phyloP scores from a whole-genome alignment of 2,113 vertebrate species.

The Spilogale gracilis region DNA sequence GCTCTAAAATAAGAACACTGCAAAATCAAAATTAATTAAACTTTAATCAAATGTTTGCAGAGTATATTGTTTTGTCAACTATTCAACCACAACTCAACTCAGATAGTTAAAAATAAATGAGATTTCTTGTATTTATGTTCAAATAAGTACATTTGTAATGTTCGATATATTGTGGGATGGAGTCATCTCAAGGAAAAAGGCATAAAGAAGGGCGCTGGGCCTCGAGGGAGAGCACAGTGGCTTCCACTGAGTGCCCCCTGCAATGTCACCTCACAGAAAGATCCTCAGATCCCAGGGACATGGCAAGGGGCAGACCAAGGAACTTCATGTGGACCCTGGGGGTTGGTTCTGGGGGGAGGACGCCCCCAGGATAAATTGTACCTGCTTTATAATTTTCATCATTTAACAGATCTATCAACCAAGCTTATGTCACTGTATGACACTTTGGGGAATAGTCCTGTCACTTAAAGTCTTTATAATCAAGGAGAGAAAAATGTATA shows the following conservation, averaged over 20 bases:
- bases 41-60: conserved; percentile 54
- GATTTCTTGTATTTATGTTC: background rate
- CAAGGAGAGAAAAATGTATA: background rate
- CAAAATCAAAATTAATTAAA: conserved; percentile 72
- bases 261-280: background rate
- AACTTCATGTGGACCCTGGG: background rate
- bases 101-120: conserved; percentile 60
- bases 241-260: background rate
- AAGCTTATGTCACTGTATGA: background rate
- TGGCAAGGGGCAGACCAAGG: background rate
- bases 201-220: too few relatives aligned
- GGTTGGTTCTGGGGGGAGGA: background rate
- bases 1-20: conserved; percentile 63
- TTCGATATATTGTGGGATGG: background rate
- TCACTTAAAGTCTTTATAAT: background rate
- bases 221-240: background rate
- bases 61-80: conserved; percentile 11
- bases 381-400: background rate
- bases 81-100: conserved; percentile 50
- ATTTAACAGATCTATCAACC: background rate
- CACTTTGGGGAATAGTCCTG: background rate
- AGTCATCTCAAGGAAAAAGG: background rate
- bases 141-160: background rate
- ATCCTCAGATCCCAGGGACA: background rate
- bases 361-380: background rate